A percentile compares a stretch with the other conserved stretches of the same genome.
Evolutionary conservation across 2,888 invertebrate genomes (phyloP).

Genomic region (Drosophila prolongata): DNA sequence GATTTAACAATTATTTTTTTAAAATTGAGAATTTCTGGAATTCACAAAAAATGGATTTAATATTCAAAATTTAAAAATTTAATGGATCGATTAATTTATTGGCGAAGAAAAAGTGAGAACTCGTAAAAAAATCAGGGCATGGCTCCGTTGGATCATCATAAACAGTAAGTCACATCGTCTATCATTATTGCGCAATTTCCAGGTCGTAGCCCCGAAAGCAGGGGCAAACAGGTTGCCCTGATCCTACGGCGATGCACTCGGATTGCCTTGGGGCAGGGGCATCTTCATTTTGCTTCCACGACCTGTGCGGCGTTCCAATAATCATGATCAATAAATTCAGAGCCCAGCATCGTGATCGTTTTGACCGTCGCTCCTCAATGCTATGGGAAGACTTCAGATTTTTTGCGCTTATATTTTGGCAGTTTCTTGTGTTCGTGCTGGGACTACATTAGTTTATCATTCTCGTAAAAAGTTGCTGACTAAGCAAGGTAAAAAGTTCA

Average conservation of each 20-base stretch:
- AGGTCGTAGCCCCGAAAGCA: constrained; percentile 3
- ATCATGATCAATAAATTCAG: constrained; percentile 78
- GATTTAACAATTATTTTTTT: too few species aligned
- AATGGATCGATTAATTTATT: too few species aligned
- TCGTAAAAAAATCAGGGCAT: too few species aligned
- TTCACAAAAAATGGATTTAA: too few species aligned
- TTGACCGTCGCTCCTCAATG: constrained; percentile 61
- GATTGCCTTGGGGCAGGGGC: constrained; percentile 31
- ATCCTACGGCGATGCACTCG: constrained; percentile 6
- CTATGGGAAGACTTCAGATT: constrained; percentile 66
- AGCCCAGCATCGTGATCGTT: constrained; percentile 62
- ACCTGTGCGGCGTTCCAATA: constrained; percentile 73
- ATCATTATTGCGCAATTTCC: constrained; percentile 19
- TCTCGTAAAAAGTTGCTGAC: constrained; percentile 16
- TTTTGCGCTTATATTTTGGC: constrained; percentile 16
- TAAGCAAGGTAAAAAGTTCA: constrained; percentile 49
- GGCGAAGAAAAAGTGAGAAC: too few species aligned
- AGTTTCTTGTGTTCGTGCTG: constrained; percentile 56
- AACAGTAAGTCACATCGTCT: not conserved
- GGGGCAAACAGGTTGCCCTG: constrained; percentile 26
- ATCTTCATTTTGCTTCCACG: constrained; percentile 66
- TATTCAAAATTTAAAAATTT: too few species aligned
- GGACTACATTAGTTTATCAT: constrained; percentile 63
- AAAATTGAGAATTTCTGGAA: too few species aligned
- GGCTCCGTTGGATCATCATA: not conserved